Evolutionary conservation across 1,140 invertebrate species (phyloP).

Genomic region (Hypothenemus hampei): DNA sequence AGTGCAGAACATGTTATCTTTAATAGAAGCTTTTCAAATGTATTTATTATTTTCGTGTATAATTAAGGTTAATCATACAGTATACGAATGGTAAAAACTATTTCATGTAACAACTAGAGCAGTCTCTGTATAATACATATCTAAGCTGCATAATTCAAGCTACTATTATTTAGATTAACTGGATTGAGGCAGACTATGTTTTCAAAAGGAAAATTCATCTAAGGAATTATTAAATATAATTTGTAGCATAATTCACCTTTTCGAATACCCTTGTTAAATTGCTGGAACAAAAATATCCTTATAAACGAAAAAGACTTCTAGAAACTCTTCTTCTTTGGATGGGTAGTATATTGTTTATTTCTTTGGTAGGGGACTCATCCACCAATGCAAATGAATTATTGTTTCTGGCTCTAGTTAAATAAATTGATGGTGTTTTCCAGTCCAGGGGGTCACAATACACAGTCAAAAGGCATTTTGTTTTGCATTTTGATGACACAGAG

Average conservation of each 20-base stretch:
- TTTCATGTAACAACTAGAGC: not conserved
- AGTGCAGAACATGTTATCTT: too few species aligned
- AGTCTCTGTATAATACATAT: not conserved
- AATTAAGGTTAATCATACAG: not conserved
- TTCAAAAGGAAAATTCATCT: not conserved
- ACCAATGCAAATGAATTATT: conserved; percentile 12
- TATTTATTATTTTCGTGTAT: too few species aligned
- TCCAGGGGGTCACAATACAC: conserved; percentile 1
- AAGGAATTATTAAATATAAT: conserved; percentile 1
- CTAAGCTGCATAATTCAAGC: not conserved
- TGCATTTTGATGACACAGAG: conserved; percentile 15
- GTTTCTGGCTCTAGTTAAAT: conserved; percentile 5
- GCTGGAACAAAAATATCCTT: too few species aligned
- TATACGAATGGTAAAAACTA: not conserved
- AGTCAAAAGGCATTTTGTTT: conserved; percentile 15
- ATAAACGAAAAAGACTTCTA: too few species aligned
- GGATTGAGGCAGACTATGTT: not conserved
- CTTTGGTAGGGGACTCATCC: too few species aligned
- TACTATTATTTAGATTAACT: conserved; percentile 2
- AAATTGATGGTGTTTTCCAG: conserved; percentile 7
- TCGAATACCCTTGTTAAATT: too few species aligned
- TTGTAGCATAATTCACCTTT: not conserved
- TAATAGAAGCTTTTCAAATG: too few species aligned
- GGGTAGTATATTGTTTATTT: too few species aligned
- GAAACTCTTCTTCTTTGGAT: too few species aligned